Base-by-base conservation (phyloP, 2,113 vertebrate species). In the Dermatemys mawii region DNA sequence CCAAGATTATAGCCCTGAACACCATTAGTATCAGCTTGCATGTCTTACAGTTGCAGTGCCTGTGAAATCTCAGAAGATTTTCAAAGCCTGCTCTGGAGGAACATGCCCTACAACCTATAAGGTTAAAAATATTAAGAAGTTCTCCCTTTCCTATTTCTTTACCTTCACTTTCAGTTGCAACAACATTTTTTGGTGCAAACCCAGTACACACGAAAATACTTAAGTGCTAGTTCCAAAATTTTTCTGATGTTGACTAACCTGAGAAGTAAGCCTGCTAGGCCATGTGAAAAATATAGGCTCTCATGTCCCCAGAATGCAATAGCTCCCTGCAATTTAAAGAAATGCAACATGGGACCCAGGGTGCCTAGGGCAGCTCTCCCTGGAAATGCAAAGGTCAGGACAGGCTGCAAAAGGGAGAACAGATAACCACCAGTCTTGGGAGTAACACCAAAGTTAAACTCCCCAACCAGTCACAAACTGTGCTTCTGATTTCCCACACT, bases 1-100 rank as follows among this genome's bases (percentile, higher is more conserved):
- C 94, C 93, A 97, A 94, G 93, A 92, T 92, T 84, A 95, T 57
- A 92, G 76, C 75, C 92, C 87, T 46, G 84, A 96, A 87, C 84
- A 87, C 78, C 91, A 85, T 88, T 55, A 93, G 83, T 91, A 92
- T 89, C 95, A 96, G 91, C 83, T 84, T 55, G 14, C 16, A 48
- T 21, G 26, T 48, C 82, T 14, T 38, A 27, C 51, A 88, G 54
- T 81, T 88, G 75, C 4, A 87, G n/a, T 50, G 67, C 51, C 92
- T 96, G 51, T 57, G 78, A 91, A 94, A n/a, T 50, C 67, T 86
- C 81, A 32, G 57, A 51, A 76, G 13, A 91, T 91, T 75, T 75
- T 63, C 57, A 84, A 96, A 93, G 92, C 24, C 81, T 73, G 14
- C 2, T 95, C 78, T 94, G 46, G 48, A 84, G 48, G 84, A 92